These are phyloP conservation scores for Tachysurus vachellii DNA, from an alignment of 2,113 vertebrate genomes.

Conservation along the genomic window DNA sequence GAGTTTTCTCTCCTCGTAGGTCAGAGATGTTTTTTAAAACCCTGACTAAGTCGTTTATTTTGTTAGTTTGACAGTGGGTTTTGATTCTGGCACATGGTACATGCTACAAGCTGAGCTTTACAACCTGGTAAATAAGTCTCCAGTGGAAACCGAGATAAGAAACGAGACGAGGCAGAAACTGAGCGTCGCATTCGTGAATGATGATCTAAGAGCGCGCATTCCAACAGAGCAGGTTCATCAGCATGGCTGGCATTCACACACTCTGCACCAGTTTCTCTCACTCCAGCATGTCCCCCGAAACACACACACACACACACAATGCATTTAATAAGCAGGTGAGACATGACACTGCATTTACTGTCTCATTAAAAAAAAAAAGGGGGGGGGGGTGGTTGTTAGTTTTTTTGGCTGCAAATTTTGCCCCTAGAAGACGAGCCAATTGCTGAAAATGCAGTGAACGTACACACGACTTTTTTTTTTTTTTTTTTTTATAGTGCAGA, in stretches of 20 bases:
- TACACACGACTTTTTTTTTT: background rate
- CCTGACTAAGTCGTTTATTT: background rate
- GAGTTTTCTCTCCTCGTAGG: background rate
- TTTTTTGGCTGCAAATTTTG: no score
- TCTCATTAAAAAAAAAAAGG: no score
- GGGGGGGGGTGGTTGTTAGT: background rate
- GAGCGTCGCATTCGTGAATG: slow-evolving; percentile 50
- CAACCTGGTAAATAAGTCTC: background rate
- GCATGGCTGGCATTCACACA: slow-evolving; percentile 57
- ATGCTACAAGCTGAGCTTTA: background rate
- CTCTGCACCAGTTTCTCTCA: background rate
- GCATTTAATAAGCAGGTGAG: background rate
- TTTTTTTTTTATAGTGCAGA: background rate
- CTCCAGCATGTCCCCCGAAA: background rate
- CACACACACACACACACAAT: background rate
- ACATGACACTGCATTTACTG: background rate
- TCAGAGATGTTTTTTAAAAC: background rate
- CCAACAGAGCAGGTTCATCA: slow-evolving; percentile 65
- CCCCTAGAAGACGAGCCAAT: background rate
- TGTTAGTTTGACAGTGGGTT: background rate
- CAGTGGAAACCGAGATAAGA: slow-evolving; percentile 48
- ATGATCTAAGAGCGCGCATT: slow-evolving; percentile 72
- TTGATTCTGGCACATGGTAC: background rate
- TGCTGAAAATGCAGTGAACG: background rate
- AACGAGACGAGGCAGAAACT: slow-evolving; percentile 63